Conservation (phyloP, 1,140 invertebrate species). For the Eumaeus atala region DNA sequence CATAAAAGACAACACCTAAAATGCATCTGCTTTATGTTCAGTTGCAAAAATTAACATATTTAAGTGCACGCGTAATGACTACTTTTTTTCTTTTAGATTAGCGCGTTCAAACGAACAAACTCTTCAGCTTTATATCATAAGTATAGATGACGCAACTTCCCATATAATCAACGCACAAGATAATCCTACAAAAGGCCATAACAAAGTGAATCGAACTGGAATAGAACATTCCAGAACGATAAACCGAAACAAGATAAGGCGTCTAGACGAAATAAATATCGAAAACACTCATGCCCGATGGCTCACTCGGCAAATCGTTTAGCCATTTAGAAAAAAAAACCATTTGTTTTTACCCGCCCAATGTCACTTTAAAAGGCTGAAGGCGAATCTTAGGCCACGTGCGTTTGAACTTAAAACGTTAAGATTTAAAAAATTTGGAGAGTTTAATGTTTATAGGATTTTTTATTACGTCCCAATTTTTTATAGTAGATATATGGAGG, state of each 20-base stretch:
- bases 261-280: constrained; percentile 70
- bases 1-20: too few species aligned
- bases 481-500: too few species aligned
- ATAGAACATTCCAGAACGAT: constrained; percentile 62
- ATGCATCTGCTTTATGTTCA: too few species aligned
- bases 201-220: constrained; percentile 1
- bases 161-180: not conserved
- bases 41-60: too few species aligned
- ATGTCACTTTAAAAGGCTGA: constrained; percentile 66
- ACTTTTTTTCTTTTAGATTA: too few species aligned
- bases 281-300: constrained; percentile 63
- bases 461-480: too few species aligned
- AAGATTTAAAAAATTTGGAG: constrained; percentile 24
- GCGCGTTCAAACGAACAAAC: too few species aligned
- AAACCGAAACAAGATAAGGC: constrained; percentile 59
- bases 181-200: constrained; percentile 2
- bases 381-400: constrained; percentile 62
- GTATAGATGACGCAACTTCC: not conserved
- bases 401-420: constrained; percentile 43
- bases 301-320: constrained; percentile 70
- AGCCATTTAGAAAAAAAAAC: constrained; percentile 51
- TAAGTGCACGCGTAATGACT: too few species aligned
- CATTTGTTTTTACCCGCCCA: constrained; percentile 53
- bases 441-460: not conserved
- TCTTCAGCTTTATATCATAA: too few species aligned